Evolutionary conservation across 2,888 invertebrate genomes (phyloP).

Genomic region (Pycnomerus fuliginosus): DNA sequence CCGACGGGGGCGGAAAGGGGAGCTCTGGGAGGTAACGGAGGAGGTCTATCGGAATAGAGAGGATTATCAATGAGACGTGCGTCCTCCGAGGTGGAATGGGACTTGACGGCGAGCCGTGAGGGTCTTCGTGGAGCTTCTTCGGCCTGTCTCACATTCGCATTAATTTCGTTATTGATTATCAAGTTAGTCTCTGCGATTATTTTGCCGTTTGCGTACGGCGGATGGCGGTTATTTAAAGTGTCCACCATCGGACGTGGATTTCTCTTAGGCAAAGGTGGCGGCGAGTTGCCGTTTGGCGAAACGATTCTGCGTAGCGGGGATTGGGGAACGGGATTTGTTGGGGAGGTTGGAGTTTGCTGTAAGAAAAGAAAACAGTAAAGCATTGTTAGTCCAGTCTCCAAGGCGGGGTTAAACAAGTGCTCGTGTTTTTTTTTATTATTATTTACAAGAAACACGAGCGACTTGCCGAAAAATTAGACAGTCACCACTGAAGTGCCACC

Average conservation of each 20-base stretch:
- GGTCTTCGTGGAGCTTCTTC: constrained; percentile 8
- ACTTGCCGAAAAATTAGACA: constrained; percentile 32
- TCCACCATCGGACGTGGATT: constrained; percentile 42
- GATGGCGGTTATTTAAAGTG: constrained; percentile 27
- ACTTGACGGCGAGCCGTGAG: constrained; percentile 4
- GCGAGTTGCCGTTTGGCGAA: constrained; percentile 43
- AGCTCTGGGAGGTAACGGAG: constrained; percentile 63
- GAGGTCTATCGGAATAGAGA: constrained; percentile 48
- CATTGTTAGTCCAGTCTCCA: constrained; percentile 48
- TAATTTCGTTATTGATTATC: constrained; percentile 41
- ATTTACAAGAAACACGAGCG: constrained; percentile 26
- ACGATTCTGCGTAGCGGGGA: too few relatives aligned
- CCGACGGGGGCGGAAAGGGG: constrained; percentile 45
- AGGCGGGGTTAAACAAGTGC: constrained; percentile 25
- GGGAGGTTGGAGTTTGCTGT: constrained; percentile 48
- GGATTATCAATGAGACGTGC: constrained; percentile 24
- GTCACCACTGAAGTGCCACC: constrained; percentile 32
- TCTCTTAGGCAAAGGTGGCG: constrained; percentile 59
- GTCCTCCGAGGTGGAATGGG: constrained; percentile 12
- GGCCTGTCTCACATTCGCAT: constrained; percentile 35
- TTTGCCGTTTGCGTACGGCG: constrained; percentile 40
- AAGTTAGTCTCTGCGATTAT: constrained; percentile 33
- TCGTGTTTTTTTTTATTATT: constrained; percentile 15
- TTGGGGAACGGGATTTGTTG: too few relatives aligned
- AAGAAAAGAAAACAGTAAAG: constrained; percentile 51